Evolutionary conservation across 2,888 invertebrate genomes (phyloP).

Genomic region (Melanotus villosus): DNA sequence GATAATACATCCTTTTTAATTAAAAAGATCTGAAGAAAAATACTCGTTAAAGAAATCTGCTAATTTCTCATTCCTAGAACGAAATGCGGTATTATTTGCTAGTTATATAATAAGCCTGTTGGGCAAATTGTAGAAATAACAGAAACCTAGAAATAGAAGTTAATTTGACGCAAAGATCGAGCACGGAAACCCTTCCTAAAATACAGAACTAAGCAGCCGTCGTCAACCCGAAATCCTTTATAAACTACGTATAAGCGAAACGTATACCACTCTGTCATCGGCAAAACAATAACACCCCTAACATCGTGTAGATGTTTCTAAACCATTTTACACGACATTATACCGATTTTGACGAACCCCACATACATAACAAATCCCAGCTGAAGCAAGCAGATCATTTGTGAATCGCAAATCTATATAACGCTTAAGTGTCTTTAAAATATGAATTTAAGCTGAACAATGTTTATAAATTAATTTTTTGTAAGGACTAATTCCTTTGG

Average conservation of each 20-base stretch:
- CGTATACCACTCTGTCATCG: neutral
- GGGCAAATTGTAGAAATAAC: conserved; percentile 17
- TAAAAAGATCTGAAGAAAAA: conserved; percentile 17
- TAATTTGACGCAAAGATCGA: conserved; percentile 10
- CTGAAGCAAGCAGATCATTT: no score
- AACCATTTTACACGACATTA: neutral
- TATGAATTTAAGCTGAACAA: no score
- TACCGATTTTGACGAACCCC: neutral
- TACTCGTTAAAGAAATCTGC: neutral
- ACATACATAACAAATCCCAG: no score
- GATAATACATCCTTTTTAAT: conserved; percentile 15
- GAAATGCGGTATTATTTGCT: conserved; percentile 8
- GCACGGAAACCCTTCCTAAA: neutral
- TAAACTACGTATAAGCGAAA: neutral
- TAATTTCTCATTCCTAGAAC: conserved; percentile 10
- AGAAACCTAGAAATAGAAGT: neutral
- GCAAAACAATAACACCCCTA: conserved; percentile 12
- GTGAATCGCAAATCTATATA: no score
- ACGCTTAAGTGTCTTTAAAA: no score
- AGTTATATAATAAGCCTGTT: conserved; percentile 3
- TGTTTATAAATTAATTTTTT: no score
- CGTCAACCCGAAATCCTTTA: conserved; percentile 1
- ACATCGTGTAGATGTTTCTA: conserved; percentile 5
- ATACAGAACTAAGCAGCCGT: neutral
- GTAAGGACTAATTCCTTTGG: no score